Conservation (phyloP, 2,797 vertebrate genomes). For the Scomberomorus guttatus region DNA sequence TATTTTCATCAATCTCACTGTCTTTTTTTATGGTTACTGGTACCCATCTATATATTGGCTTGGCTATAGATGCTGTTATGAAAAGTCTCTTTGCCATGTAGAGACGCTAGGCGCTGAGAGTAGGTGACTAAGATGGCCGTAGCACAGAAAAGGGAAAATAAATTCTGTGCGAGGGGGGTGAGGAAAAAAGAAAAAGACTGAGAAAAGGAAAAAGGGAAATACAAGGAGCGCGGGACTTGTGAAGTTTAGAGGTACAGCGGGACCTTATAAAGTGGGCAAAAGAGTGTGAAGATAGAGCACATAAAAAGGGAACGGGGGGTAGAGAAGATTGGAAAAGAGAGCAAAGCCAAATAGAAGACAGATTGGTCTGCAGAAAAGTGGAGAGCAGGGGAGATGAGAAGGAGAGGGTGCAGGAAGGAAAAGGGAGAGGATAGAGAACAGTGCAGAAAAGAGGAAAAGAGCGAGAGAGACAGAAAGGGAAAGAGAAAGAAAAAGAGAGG, state of each 20-base stretch:
- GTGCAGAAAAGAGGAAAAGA: constrained; percentile 28
- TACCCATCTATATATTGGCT: constrained; percentile 19
- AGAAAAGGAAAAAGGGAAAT: constrained; percentile 58
- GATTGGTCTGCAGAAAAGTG: constrained; percentile 65
- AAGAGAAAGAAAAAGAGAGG: constrained; percentile 44
- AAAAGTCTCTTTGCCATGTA: constrained; percentile 39
- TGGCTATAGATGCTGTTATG: constrained; percentile 20
- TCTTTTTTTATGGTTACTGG: constrained; percentile 22
- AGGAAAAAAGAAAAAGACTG: constrained; percentile 37
- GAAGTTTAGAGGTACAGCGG: constrained; percentile 77
- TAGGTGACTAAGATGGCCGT: constrained; percentile 40
- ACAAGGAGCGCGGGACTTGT: constrained; percentile 66
- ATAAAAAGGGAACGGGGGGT: constrained; percentile 59
- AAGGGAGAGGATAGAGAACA: constrained; percentile 30
- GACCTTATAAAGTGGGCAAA: constrained; percentile 74
- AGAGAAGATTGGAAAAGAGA: constrained; percentile 74
- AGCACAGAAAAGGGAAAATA: constrained; percentile 57
- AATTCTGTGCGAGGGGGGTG: constrained; percentile 44
- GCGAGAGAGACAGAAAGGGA: constrained; percentile 22
- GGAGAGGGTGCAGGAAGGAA: constrained; percentile 46
- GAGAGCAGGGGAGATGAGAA: constrained; percentile 56
- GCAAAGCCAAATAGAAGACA: constrained; percentile 70
- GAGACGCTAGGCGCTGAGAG: constrained; percentile 33
- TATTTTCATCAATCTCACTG: constrained; percentile 13
- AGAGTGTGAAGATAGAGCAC: constrained; percentile 74